Percentiles rank a stretch among this genome's conserved stretches.
Conservation (phyloP, 2,113 vertebrate genomes). For the Hirundichthys speculiger region DNA sequence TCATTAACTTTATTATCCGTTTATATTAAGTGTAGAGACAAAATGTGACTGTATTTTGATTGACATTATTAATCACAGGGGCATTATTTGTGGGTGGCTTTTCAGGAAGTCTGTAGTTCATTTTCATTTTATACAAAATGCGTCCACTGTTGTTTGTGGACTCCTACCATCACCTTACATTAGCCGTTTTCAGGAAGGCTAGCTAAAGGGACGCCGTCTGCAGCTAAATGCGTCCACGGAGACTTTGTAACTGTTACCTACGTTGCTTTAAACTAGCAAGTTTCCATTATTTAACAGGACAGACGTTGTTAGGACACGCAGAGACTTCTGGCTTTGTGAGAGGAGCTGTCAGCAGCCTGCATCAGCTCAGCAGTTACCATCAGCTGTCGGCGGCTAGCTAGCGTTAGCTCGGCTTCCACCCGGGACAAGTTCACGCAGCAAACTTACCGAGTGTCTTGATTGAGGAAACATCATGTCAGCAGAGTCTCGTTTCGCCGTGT, state of each 20-base stretch:
- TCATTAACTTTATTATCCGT: too few species aligned
- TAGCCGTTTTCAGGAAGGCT: constrained; percentile 32
- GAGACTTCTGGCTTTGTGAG: constrained; percentile 19
- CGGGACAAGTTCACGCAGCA: constrained; percentile 34
- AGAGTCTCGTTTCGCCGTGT: constrained; percentile 57
- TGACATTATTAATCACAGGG: too few species aligned
- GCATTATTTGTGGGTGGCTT: too few species aligned
- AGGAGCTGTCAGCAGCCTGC: constrained; percentile 47
- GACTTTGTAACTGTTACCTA: not conserved
- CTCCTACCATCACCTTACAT: constrained; percentile 5
- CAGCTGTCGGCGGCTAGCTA: constrained; percentile 62
- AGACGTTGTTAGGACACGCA: not conserved
- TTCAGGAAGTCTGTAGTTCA: too few species aligned
- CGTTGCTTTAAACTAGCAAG: not conserved
- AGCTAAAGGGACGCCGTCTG: constrained; percentile 13
- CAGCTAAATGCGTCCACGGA: not conserved
- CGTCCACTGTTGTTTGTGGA: too few species aligned
- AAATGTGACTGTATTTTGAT: too few species aligned
- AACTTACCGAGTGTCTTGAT: constrained; percentile 85
- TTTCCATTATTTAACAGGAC: fast-evolving
- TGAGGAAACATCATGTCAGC: constrained; percentile 89
- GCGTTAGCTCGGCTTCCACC: constrained; percentile 51
- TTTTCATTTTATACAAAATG: too few species aligned
- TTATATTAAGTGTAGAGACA: too few species aligned
- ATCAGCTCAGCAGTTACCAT: constrained; percentile 25